A percentile compares a stretch with the other conserved stretches of the same genome.
Conservation (phyloP, 2,797 vertebrate species). For the Lithobates pipiens region DNA sequence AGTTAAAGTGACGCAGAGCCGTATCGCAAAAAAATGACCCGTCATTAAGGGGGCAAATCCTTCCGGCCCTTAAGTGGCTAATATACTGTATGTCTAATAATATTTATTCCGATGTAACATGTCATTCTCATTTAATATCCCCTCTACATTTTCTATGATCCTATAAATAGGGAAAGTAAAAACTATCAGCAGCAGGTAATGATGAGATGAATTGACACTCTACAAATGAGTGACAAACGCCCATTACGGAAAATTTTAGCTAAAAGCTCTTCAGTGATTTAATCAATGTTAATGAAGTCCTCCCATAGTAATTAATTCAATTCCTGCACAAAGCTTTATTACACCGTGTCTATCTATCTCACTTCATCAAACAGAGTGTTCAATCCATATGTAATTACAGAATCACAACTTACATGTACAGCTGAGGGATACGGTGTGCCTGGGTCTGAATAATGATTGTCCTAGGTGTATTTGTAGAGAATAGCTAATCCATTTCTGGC, state of each 20-base stretch:
- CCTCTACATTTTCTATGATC: too few species aligned
- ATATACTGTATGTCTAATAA: not conserved
- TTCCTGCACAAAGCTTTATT: constrained; percentile 33
- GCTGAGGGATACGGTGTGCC: not conserved
- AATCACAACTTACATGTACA: not conserved
- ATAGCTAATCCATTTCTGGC: not conserved
- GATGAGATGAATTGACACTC: not conserved
- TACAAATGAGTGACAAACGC: not conserved
- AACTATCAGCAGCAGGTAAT: not conserved
- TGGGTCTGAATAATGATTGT: not conserved
- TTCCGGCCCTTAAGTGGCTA: not conserved
- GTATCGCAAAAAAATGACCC: too few species aligned
- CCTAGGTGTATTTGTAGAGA: not conserved
- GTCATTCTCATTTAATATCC: not conserved
- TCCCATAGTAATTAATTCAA: constrained; percentile 22
- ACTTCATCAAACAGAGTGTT: not conserved
- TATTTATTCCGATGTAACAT: not conserved
- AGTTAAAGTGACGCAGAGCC: too few species aligned
- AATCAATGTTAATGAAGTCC: constrained; percentile 52
- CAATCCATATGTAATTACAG: constrained; percentile 45
- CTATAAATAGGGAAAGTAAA: too few species aligned
- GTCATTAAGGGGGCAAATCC: too few species aligned
- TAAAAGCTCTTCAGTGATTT: constrained; percentile 15
- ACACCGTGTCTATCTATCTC: not conserved
- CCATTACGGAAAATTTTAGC: not conserved